Evolutionary conservation across 2,113 vertebrate species (phyloP).

Genomic region (Mustelus asterias): DNA sequence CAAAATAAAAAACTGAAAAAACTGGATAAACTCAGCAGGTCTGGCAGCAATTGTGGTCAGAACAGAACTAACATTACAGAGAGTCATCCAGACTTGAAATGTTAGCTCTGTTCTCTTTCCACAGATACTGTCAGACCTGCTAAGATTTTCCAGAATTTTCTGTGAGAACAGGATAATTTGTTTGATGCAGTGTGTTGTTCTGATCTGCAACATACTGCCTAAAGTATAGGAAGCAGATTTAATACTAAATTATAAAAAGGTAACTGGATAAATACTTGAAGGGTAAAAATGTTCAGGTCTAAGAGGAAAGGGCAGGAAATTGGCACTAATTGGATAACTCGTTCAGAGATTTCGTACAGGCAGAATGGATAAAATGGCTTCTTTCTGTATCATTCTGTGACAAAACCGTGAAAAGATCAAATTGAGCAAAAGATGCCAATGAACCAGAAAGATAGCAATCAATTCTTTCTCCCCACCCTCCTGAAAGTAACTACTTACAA

Average conservation of each 20-base stretch:
- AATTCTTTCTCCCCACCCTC: not conserved
- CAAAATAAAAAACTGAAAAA: no score
- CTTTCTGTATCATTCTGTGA: not conserved
- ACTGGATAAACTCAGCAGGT: no score
- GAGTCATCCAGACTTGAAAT: no score
- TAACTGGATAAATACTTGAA: not conserved
- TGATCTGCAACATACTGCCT: not conserved
- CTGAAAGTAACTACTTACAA: not conserved
- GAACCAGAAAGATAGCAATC: not conserved
- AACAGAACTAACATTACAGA: no score
- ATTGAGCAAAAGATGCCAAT: not conserved
- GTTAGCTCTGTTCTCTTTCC: no score
- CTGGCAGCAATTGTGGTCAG: no score
- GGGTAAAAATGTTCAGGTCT: not conserved
- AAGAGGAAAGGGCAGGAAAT: not conserved
- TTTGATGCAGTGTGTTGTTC: not conserved
- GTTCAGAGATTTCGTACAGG: not conserved
- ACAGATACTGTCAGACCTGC: no score
- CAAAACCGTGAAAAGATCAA: not conserved
- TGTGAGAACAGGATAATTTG: not conserved
- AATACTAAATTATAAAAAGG: not conserved
- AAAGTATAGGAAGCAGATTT: not conserved
- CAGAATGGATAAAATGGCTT: not conserved
- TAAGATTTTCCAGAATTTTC: no score
- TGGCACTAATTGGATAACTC: not conserved